These are phyloP conservation scores for Avahi laniger DNA, from an alignment of 2,797 vertebrate species.

Conservation along the genomic window DNA sequence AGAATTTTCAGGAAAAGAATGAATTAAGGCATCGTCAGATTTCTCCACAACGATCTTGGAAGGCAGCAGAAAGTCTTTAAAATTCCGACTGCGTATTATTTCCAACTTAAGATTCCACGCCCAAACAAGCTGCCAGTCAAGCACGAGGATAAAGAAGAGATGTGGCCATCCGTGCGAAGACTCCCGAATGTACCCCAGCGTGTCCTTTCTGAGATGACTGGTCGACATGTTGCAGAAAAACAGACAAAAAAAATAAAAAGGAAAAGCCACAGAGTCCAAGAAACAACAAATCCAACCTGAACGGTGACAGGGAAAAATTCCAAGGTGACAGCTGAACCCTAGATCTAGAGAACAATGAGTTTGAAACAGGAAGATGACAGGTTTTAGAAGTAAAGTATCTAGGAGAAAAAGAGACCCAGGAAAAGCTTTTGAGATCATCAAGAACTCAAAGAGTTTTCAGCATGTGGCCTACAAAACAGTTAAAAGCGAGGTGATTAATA, in stretches of 20 bases:
- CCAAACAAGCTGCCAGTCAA: not conserved
- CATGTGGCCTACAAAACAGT: not conserved
- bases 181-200: accelerated
- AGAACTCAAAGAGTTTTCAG: not conserved
- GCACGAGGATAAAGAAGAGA: not conserved
- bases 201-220: not conserved
- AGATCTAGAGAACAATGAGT: accelerated
- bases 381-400: not conserved
- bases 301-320: not conserved
- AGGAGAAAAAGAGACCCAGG: not conserved
- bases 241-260: not conserved
- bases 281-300: not conserved
- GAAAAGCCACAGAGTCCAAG: not conserved
- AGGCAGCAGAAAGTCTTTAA: not conserved
- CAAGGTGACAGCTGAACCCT: not conserved
- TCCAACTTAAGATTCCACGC: not conserved
- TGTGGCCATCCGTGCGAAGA: accelerated
- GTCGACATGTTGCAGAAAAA: not conserved
- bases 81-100: not conserved
- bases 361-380: not conserved
- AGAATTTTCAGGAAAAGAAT: not conserved
- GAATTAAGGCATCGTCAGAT: too few relatives aligned
- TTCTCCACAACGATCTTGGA: not conserved
- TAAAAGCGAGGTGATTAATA: not conserved
- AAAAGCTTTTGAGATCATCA: too few relatives aligned